Conservation (phyloP, 2,797 vertebrate genomes). For the Micrastur ruficollis region DNA sequence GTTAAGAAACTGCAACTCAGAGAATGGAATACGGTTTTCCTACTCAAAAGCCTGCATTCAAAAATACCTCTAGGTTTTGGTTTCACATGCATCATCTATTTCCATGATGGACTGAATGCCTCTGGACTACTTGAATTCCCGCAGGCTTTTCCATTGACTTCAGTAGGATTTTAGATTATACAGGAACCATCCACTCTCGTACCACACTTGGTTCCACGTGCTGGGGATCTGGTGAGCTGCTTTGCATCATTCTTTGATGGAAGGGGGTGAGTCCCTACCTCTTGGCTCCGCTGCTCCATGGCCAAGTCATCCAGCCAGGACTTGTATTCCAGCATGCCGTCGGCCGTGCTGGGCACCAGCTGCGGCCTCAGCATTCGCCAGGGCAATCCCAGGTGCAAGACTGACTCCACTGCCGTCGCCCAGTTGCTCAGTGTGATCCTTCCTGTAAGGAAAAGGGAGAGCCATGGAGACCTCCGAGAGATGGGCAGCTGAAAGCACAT, state of each 20-base stretch:
- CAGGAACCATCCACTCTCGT: neutral
- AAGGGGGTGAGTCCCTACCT: slow-evolving; percentile 69
- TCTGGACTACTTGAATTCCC: neutral
- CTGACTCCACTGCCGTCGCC: slow-evolving; percentile 83
- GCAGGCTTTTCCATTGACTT: neutral
- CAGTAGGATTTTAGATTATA: neutral
- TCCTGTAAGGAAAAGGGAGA: slow-evolving; percentile 69
- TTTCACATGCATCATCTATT: neutral
- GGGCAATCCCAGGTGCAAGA: slow-evolving; percentile 84
- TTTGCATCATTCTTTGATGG: neutral
- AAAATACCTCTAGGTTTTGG: neutral
- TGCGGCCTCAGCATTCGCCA: slow-evolving; percentile 89
- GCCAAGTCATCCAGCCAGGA: slow-evolving; percentile 86
- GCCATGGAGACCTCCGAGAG: neutral
- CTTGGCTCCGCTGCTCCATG: slow-evolving; percentile 78
- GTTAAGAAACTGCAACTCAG: neutral
- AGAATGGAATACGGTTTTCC: neutral
- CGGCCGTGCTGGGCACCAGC: slow-evolving; percentile 72
- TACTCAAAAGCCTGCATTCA: neutral
- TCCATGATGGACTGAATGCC: neutral
- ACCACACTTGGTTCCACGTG: neutral
- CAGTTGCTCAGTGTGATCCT: slow-evolving; percentile 83
- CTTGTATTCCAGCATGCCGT: slow-evolving; percentile 81
- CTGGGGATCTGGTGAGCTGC: neutral
- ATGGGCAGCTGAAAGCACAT: fast-evolving